phyloP scores from a whole-genome alignment of 2,888 invertebrate genomes.

The Empis stercorea region DNA sequence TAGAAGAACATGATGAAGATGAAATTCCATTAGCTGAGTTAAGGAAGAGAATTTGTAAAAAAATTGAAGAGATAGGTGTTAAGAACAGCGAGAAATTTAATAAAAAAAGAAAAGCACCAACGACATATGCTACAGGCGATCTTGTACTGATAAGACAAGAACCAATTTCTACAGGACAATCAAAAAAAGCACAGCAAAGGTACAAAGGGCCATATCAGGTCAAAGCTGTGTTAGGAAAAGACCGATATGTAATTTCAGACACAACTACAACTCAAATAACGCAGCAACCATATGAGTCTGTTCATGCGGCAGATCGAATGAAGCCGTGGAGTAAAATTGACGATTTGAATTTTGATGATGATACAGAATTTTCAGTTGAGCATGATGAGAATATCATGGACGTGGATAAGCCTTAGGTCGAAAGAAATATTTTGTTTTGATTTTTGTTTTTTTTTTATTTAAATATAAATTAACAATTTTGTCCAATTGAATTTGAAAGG shows the following conservation, averaged over 20 bases:
- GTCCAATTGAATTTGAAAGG: no score
- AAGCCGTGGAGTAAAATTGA: neutral
- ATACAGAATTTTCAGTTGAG: neutral
- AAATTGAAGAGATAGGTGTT: no score
- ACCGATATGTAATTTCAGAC: neutral
- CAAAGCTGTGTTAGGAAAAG: neutral
- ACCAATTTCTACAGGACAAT: neutral
- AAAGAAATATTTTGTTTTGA: no score
- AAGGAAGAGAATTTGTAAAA: neutral
- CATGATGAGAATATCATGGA: neutral
- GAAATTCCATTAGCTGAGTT: neutral
- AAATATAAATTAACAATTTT: no score
- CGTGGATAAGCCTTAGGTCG: neutral
- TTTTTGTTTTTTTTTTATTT: no score
- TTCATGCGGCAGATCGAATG: neutral
- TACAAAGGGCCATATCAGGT: slow-evolving; percentile 2
- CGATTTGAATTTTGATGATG: neutral
- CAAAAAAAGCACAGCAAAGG: neutral
- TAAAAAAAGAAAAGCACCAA: neutral
- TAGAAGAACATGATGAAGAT: neutral
- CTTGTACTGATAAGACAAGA: neutral
- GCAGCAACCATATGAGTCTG: neutral
- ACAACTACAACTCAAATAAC: neutral
- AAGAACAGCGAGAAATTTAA: neutral
- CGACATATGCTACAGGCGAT: neutral